phyloP scores from a whole-genome alignment of 2,797 vertebrate genomes.

The Acanthurus lineatus region DNA sequence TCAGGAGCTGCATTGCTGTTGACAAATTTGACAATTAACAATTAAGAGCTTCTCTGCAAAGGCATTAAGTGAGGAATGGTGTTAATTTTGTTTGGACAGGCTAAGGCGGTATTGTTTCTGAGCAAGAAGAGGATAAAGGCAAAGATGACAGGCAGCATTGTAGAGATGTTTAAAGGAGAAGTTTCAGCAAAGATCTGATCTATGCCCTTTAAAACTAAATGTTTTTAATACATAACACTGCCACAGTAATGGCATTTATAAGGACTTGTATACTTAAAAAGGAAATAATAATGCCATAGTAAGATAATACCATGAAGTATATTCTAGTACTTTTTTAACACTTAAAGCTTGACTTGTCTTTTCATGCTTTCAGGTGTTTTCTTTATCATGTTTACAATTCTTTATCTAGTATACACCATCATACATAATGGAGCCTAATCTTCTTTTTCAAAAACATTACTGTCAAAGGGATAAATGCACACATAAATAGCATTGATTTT shows the following conservation, averaged over 20 bases:
- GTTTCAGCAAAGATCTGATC: neutral
- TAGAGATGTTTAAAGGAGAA: slow-evolving; percentile 18
- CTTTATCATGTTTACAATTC: too few species aligned
- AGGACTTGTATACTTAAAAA: neutral
- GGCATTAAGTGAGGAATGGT: slow-evolving; percentile 4
- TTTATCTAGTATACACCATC: too few species aligned
- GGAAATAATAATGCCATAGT: too few species aligned
- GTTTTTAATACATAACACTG: slow-evolving; percentile 23
- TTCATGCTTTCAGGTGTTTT: too few species aligned
- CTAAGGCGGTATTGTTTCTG: neutral
- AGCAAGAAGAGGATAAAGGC: neutral
- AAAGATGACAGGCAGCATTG: slow-evolving; percentile 7
- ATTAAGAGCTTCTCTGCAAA: neutral
- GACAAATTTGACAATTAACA: slow-evolving; percentile 42
- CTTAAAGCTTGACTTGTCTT: too few species aligned
- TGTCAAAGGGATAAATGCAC: too few species aligned
- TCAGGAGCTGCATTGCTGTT: slow-evolving; percentile 17
- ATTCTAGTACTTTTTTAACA: too few species aligned
- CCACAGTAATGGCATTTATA: neutral
- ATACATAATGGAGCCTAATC: too few species aligned
- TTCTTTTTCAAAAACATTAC: too few species aligned
- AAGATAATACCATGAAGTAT: too few species aligned
- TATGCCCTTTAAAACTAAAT: neutral
- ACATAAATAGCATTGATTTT: too few species aligned
- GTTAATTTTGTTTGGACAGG: slow-evolving; percentile 44